Base-by-base conservation (phyloP, 1,140 invertebrate genomes). In the Ceratina australensis region DNA sequence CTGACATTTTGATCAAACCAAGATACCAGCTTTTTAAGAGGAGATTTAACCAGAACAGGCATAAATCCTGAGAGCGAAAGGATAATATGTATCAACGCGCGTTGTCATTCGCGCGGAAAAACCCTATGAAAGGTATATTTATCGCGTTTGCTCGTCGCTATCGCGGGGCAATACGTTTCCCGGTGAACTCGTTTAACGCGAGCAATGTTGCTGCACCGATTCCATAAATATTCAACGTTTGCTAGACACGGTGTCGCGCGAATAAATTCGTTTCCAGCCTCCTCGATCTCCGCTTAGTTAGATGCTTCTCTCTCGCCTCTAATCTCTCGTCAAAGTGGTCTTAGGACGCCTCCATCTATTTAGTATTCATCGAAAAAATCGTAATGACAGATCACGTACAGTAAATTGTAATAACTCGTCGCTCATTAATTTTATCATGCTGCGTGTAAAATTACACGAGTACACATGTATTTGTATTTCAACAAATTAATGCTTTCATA, bases 211-310 rank as follows among this genome's bases (percentile, higher is more conserved):
- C 42, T 0, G 28, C 20, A 16, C 8, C 8, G 63, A 65, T 65
- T 65, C 16, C 33, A 65, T 65, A 65, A 65, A 65, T 65, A 65
- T 65, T 65, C 63, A 65, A 65, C 42, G 22, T 65, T 24, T 16
- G 20, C 42, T 24, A 65, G 42, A 16, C 42, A 49, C 20, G 18
- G 20, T 49, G 20, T 47, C 22, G 13, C 42, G 20, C 22, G 26
- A 65, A 65, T 24, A 65, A 49, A 65, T 65, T 24, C 16, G 20
- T 65, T 49, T 22, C 20, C 20, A 3, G 8, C 20, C 22, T 49
- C 8, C 63, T 65, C 16, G 2, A 18, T 65, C 33, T 7, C 15
- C 10, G 22, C 20, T 18, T 50, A 50, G 49, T 66, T 65, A 65
- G 22, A 47, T 12, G 47, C 16, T 49, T 33, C 47, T 66, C 49